Conservation (phyloP, 1,140 invertebrate species). For the Bombyx mori region ASM3026992v2 NC_085120.1:10977501-10978000, state of each 20-base stretch:
- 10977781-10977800: constrained; percentile 11
- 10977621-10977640: constrained; percentile 23
- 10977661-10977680: constrained; percentile 27
- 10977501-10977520: constrained; percentile 13
- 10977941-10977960: not conserved
- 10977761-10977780: constrained; percentile 26
- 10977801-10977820: constrained; percentile 5
- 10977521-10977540: constrained; percentile 16
- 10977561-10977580: too few relatives aligned
- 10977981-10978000: constrained; percentile 7
- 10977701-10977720: constrained; percentile 29
- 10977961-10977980: constrained; percentile 13
- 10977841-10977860: constrained; percentile 5
- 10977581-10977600: constrained; percentile 24
- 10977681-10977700: constrained; percentile 40
- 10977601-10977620: constrained; percentile 42
- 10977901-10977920: constrained; percentile 5
- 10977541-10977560: constrained; percentile 22
- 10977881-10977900: constrained; percentile 9
- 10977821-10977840: constrained; percentile 4
- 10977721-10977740: constrained; percentile 39
- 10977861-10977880: not conserved
- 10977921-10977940: constrained; percentile 6
- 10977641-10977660: constrained; percentile 28
- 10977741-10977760: constrained; percentile 25